A percentile compares a stretch with the other conserved stretches of the same genome.
Conservation (phyloP, 2,113 vertebrate genomes). For the Stegastes partitus region DNA sequence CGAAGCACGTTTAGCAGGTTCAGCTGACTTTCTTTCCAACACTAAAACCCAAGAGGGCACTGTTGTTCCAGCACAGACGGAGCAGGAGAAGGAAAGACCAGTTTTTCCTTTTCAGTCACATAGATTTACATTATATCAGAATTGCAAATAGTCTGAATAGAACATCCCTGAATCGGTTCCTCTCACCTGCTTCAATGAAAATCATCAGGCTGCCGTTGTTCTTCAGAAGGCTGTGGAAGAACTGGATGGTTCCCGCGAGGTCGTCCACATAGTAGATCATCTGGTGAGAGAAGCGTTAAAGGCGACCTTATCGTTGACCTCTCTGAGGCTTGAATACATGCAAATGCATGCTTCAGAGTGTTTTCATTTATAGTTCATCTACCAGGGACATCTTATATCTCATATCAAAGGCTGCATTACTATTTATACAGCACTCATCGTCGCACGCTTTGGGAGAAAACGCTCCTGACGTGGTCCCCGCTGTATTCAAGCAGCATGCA, state of each 20-base stretch:
- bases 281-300: conserved; percentile 54
- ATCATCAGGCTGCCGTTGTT: conserved; percentile 84
- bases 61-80: neutral
- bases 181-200: conserved; percentile 81
- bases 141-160: neutral
- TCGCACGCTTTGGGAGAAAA: neutral
- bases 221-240: conserved; percentile 84
- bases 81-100: neutral
- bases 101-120: neutral
- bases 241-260: conserved; percentile 79
- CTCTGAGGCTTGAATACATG: neutral
- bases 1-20: neutral
- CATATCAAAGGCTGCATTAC: neutral
- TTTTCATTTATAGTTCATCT: neutral
- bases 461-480: neutral
- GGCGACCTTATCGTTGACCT: neutral
- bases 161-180: neutral
- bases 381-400: neutral
- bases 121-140: neutral
- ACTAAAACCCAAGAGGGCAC: neutral
- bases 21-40: neutral
- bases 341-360: neutral
- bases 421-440: neutral
- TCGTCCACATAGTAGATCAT: conserved; percentile 86
- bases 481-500: neutral